Percentiles rank a stretch among this genome's conserved stretches.
Evolutionary conservation across 2,888 invertebrate genomes (phyloP).

Genomic region (Apocheima hispidaria): DNA sequence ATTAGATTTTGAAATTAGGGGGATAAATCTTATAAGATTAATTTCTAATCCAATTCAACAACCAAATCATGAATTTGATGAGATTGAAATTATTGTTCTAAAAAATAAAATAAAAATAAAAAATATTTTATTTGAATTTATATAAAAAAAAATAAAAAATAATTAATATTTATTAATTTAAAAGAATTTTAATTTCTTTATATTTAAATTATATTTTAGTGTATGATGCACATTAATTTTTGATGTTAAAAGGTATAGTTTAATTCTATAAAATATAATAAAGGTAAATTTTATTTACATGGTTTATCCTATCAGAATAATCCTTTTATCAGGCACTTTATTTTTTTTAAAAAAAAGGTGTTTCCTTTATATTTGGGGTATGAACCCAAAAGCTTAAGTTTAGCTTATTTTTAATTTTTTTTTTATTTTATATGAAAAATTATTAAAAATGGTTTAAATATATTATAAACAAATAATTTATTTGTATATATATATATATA

Average conservation of each 20-base stretch:
- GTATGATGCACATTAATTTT: constrained; percentile 88
- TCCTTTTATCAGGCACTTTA: constrained; percentile 80
- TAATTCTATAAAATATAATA: constrained; percentile 88
- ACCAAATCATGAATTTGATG: constrained; percentile 72
- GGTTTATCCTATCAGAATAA: constrained; percentile 80
- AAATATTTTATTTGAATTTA: constrained; percentile 83
- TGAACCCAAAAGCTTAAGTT: constrained; percentile 87
- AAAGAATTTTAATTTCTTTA: constrained; percentile 58
- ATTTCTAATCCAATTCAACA: constrained; percentile 88
- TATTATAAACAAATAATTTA: constrained; percentile 14
- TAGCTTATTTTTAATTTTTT: constrained; percentile 78
- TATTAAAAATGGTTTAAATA: constrained; percentile 53
- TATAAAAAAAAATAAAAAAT: constrained; percentile 81
- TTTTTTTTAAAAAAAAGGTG: constrained; percentile 77
- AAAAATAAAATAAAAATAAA: constrained; percentile 82
- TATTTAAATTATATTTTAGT: constrained; percentile 82
- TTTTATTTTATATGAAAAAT: constrained; percentile 49
- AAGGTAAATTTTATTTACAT: constrained; percentile 75
- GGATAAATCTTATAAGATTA: constrained; percentile 87
- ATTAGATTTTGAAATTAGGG: constrained; percentile 80
- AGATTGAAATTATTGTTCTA: constrained; percentile 74
- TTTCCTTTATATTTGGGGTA: constrained; percentile 85
- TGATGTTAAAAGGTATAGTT: constrained; percentile 87
- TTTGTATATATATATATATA: constrained; percentile 31
- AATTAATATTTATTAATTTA: constrained; percentile 78